Evolutionary conservation across 30 jellyfish, hydroid and myxozoan genomes (phyloP).

Genomic region (Cassiopea xamachana): DNA sequence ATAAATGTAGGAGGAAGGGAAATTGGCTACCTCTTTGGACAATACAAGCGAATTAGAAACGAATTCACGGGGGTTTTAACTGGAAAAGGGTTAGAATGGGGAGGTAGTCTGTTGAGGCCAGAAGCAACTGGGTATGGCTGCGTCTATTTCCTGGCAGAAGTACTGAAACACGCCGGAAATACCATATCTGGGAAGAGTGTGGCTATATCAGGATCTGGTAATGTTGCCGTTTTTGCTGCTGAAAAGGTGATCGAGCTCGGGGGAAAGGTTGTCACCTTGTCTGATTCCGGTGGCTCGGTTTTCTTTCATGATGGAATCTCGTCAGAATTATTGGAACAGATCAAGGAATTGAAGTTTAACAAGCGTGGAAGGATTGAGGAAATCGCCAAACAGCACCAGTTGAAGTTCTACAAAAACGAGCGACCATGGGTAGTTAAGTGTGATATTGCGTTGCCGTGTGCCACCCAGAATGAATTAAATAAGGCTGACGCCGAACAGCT

Average conservation of each 20-base stretch:
- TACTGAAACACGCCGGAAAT: slow-evolving; percentile 69
- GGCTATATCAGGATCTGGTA: slow-evolving; percentile 93
- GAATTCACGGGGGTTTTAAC: slow-evolving; percentile 91
- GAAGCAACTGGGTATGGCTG: slow-evolving; percentile 98
- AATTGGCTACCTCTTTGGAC: slow-evolving; percentile 90
- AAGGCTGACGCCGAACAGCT: slow-evolving; percentile 73
- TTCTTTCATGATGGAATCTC: slow-evolving; percentile 71
- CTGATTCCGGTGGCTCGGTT: slow-evolving; percentile 83
- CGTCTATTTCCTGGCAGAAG: slow-evolving; percentile 73
- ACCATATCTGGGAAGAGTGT: slow-evolving; percentile 60
- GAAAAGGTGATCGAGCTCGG: slow-evolving; percentile 82
- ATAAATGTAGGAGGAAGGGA: slow-evolving; percentile 95
- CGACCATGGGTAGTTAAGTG: slow-evolving; percentile 91
- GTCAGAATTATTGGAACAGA: slow-evolving; percentile 48
- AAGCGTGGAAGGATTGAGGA: slow-evolving; percentile 83
- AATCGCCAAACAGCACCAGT: slow-evolving; percentile 52
- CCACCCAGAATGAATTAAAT: slow-evolving; percentile 87
- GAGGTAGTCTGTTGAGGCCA: slow-evolving; percentile 94
- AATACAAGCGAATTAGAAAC: slow-evolving; percentile 82
- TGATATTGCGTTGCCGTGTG: slow-evolving; percentile 90
- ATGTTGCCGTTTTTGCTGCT: slow-evolving; percentile 90
- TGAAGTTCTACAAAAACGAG: slow-evolving; percentile 59
- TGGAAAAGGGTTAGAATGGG: slow-evolving; percentile 91
- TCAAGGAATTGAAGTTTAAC: slow-evolving; percentile 79
- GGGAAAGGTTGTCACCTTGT: slow-evolving; percentile 86